Evolutionary conservation across 1,140 invertebrate genomes (phyloP).

Genomic region (Cydia strobilella): DNA sequence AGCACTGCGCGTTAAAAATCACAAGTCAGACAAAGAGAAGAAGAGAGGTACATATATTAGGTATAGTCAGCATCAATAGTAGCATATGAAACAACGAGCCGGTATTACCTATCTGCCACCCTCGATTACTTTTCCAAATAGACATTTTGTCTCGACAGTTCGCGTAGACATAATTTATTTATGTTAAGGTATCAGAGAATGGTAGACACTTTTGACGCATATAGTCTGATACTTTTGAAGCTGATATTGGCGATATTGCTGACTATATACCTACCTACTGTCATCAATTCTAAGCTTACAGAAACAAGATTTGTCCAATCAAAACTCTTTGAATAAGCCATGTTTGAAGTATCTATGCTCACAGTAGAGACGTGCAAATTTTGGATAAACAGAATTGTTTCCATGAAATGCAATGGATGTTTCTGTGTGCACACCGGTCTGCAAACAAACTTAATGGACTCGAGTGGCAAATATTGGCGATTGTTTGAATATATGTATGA

Average conservation of each 20-base stretch:
- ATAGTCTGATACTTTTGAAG: not conserved
- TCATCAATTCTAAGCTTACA: not conserved
- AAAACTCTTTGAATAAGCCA: not conserved
- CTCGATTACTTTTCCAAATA: too few relatives aligned
- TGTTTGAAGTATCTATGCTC: not conserved
- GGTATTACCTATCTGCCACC: too few relatives aligned
- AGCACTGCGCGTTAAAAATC: too few relatives aligned
- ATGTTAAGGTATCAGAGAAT: too few relatives aligned
- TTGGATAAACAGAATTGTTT: constrained; percentile 14
- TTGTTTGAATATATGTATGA: constrained; percentile 20
- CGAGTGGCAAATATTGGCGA: constrained; percentile 13
- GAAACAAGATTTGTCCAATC: not conserved
- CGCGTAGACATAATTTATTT: too few relatives aligned
- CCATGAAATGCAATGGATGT: constrained; percentile 11
- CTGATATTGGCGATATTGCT: too few relatives aligned
- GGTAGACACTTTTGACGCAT: too few relatives aligned
- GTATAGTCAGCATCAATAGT: too few relatives aligned
- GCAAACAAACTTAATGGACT: constrained; percentile 22
- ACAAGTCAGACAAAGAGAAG: not conserved
- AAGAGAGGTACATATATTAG: not conserved
- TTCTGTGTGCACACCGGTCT: not conserved
- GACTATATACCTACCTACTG: not conserved
- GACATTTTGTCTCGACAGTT: too few relatives aligned
- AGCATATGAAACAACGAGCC: too few relatives aligned
- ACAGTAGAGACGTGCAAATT: not conserved